These are phyloP conservation scores for Fukomys damarensis DNA, from an alignment of 2,113 vertebrate genomes.

Conservation along the genomic window DNA sequence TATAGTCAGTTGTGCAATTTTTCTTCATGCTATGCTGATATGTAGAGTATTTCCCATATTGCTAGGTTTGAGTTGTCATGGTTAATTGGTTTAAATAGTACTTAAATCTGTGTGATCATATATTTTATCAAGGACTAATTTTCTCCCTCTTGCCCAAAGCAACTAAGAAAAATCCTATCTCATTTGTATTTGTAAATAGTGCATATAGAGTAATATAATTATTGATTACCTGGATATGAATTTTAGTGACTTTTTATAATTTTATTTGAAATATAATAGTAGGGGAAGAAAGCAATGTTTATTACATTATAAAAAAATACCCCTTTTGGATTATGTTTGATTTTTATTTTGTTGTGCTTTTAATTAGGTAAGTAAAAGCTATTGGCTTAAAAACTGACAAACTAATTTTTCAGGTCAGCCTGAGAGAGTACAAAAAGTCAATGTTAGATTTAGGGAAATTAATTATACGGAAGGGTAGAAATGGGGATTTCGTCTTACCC, in stretches of 20 bases:
- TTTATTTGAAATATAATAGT: slow-evolving; percentile 11
- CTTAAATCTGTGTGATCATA: not conserved
- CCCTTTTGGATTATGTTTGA: not conserved
- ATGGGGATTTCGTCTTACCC: not conserved
- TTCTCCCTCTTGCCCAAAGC: not conserved
- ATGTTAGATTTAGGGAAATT: not conserved
- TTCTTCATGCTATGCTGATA: not conserved
- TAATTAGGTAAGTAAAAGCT: not conserved
- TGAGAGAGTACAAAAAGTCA: not conserved
- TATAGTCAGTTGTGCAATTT: not conserved
- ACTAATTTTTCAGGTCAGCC: not conserved
- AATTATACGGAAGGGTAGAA: not conserved
- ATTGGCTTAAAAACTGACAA: not conserved
- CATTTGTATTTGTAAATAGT: not conserved
- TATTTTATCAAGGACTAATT: slow-evolving; percentile 11
- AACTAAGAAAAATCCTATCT: not conserved
- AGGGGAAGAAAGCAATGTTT: not conserved
- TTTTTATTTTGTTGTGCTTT: slow-evolving; percentile 31
- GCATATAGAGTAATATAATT: not conserved
- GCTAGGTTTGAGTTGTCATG: not conserved
- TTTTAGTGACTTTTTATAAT: not conserved
- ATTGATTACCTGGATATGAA: slow-evolving; percentile 18
- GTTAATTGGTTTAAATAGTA: not conserved
- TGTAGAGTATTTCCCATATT: not conserved
- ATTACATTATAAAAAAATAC: slow-evolving; percentile 7